Conservation (phyloP, 2,797 vertebrate species). For the Galagoides demidoff region DNA sequence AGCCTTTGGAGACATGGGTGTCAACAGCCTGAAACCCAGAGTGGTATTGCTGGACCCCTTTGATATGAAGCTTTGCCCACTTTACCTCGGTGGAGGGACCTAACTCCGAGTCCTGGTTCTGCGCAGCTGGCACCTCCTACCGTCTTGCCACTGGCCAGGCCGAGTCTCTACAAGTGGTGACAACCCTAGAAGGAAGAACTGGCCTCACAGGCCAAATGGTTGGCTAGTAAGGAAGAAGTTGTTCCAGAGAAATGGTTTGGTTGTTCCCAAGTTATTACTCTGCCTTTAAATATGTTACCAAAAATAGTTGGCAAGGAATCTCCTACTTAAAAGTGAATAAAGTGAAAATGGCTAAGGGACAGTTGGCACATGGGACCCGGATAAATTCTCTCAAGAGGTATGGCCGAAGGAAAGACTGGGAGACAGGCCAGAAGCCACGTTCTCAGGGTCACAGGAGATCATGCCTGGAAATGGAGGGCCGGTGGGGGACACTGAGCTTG, state of each 20-base stretch:
- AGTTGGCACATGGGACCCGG: background rate
- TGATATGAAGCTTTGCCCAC: background rate
- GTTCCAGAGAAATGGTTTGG: background rate
- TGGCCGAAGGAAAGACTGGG: background rate
- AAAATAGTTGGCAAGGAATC: background rate
- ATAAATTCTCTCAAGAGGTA: background rate
- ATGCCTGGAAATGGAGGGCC: background rate
- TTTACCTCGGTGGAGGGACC: background rate
- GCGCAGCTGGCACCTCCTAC: rapidly evolving
- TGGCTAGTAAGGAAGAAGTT: background rate
- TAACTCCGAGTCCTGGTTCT: background rate
- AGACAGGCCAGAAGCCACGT: background rate
- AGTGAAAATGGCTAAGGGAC: background rate
- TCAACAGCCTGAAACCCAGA: background rate
- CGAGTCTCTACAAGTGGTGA: background rate
- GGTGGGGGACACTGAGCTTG: background rate
- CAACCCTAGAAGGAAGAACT: background rate
- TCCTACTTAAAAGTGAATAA: background rate
- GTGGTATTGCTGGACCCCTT: background rate
- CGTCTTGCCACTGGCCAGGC: background rate
- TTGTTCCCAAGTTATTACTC: background rate
- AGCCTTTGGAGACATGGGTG: background rate
- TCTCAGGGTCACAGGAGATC: background rate
- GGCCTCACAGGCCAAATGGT: background rate
- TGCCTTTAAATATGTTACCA: constrained; percentile 16